A percentile compares a stretch with the other conserved stretches of the same genome.
Evolutionary conservation across 2,797 vertebrate genomes (phyloP).

Genomic region (Poecilia gillii): DNA sequence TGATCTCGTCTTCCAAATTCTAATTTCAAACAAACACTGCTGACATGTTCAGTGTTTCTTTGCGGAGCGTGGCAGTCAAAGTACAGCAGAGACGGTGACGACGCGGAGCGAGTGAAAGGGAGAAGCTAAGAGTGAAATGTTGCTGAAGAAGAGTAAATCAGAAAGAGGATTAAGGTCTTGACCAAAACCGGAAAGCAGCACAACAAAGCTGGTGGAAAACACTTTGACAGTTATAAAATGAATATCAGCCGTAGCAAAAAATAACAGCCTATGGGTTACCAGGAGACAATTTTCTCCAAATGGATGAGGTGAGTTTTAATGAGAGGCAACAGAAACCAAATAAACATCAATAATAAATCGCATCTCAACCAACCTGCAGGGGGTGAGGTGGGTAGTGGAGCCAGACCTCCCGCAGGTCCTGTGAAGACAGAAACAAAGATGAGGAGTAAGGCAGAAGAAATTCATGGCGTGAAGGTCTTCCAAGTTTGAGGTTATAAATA

Average conservation of each 20-base stretch:
- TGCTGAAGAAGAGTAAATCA: slow-evolving; percentile 30
- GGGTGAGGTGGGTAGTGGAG: slow-evolving; percentile 97
- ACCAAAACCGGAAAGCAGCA: slow-evolving; percentile 40
- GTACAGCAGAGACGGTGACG: slow-evolving; percentile 21
- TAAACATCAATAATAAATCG: slow-evolving; percentile 61
- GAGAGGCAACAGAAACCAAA: slow-evolving; percentile 51
- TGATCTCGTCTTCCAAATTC: slow-evolving; percentile 78
- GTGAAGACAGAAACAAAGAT: slow-evolving; percentile 50
- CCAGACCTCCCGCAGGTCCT: slow-evolving; percentile 97
- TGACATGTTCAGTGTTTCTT: slow-evolving; percentile 73
- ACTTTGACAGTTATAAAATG: slow-evolving; percentile 45
- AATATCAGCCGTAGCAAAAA: slow-evolving; percentile 40
- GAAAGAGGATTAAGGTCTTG: slow-evolving; percentile 60
- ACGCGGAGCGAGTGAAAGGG: neutral
- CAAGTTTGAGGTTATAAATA: neutral
- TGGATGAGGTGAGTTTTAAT: slow-evolving; percentile 57
- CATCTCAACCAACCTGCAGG: slow-evolving; percentile 87
- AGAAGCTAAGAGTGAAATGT: slow-evolving; percentile 11
- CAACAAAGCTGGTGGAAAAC: slow-evolving; percentile 38
- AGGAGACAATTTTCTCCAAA: slow-evolving; percentile 14
- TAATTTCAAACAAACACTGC: slow-evolving; percentile 80
- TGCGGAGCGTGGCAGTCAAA: slow-evolving; percentile 59
- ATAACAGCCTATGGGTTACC: slow-evolving; percentile 40
- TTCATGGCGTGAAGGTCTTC: slow-evolving; percentile 3
- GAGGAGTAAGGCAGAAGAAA: slow-evolving; percentile 37